These are phyloP conservation scores for Proteles cristata DNA, from an alignment of 2,113 vertebrate species.

Conservation along the genomic window DNA sequence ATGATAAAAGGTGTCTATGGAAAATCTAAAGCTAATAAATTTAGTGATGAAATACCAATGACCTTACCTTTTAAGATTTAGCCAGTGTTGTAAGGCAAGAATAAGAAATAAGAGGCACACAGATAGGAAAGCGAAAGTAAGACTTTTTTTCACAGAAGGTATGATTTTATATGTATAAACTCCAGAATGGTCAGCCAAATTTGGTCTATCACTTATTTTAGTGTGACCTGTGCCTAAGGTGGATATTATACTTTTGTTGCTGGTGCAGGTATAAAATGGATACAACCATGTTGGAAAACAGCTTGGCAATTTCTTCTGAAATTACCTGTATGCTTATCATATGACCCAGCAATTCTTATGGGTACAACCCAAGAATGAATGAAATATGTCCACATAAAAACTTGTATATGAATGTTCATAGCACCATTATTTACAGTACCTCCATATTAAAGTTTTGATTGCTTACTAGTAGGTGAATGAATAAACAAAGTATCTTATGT, in stretches of 20 bases:
- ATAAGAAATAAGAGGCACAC: background rate
- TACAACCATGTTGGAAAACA: conserved; percentile 7
- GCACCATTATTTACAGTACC: background rate
- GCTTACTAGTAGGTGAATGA: background rate
- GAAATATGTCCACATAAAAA: background rate
- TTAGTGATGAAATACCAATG: background rate
- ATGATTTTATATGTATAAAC: background rate
- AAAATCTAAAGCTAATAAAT: background rate
- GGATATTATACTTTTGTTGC: background rate
- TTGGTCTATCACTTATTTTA: background rate
- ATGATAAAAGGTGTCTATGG: background rate
- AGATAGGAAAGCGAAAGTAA: background rate
- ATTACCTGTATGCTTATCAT: background rate
- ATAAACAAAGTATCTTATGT: background rate
- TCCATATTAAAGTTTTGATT: background rate
- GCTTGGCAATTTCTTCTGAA: background rate
- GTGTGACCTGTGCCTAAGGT: background rate
- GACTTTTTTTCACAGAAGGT: background rate
- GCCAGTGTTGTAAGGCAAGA: background rate
- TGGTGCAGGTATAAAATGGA: background rate
- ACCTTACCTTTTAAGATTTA: background rate
- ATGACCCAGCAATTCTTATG: background rate
- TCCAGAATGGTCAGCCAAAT: background rate
- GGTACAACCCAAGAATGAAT: background rate
- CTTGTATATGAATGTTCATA: background rate